Evolutionary conservation across 1,140 invertebrate species (phyloP), one percentile per base, ranked within the genome.

Genomic region (Bathynomus jamesi): DNA sequence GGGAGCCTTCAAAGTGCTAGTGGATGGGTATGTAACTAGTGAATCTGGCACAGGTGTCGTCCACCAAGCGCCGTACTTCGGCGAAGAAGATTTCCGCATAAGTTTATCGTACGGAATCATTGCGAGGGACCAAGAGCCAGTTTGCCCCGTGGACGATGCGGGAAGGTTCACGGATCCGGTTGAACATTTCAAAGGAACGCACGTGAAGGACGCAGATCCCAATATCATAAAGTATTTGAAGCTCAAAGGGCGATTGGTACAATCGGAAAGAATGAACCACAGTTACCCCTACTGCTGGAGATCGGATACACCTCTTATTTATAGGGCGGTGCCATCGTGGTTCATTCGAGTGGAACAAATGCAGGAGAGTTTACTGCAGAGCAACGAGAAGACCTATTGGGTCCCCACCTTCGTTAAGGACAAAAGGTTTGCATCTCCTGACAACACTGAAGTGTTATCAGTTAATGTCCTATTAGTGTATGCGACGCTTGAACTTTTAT

Each of bases 271-370:
- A 69, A 84, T 88, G 1, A 96, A 94, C 80, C 98, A 99, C 82
- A 98, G 90, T 84, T 99, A 99, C 83, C 98, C 98, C 24, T 99
- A 93, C 81, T 99, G 98, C 81, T 99, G 97, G 96, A 85, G 98
- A 72, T 99, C 97, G 2, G 96, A 99, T 79, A 99, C 96, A 0
- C 97, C 98, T 0, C 86, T 99, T 3, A 95, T 99, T 76, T 99
- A 99, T 80, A 93, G 93, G 81, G 96, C 96, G 28, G 94, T 99
- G 10, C 96, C 98, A 0, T 99, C 96, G 0, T 99, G 97, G 97
- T 99, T 99, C 83, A 88, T 99, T 11, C 85, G 93, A 76, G 98
- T 99, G 0, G 94, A 99, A 82, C 88, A 90, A 67, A 92, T 98
- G 83, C 89, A 88, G 64, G 86, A 94, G 53, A 85, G 89, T 75